A percentile compares a stretch with the other conserved stretches of the same genome.
phyloP scores from a whole-genome alignment of 1,140 invertebrate genomes.

The Hycleus phaleratus region DNA sequence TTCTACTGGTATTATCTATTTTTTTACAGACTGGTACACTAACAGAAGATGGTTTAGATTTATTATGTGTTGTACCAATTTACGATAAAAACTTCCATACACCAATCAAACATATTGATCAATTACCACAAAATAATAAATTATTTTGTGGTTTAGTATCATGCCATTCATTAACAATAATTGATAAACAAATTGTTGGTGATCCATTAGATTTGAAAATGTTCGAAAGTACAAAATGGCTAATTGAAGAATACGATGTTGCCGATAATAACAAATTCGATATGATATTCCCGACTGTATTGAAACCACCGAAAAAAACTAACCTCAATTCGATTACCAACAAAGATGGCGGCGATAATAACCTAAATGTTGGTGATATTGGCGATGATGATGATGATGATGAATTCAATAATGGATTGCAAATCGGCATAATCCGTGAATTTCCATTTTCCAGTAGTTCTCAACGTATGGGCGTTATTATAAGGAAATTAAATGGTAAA shows the following conservation, averaged over 20 bases:
- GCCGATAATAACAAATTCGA: constrained; percentile 68
- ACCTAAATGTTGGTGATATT: background rate
- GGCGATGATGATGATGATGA: too few relatives aligned
- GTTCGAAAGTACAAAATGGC: constrained; percentile 69
- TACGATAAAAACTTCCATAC: constrained; percentile 49
- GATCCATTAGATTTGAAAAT: constrained; percentile 93
- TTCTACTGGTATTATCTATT: constrained; percentile 3
- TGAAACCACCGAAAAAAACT: constrained; percentile 51
- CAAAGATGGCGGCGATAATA: background rate
- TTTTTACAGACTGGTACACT: constrained; percentile 72
- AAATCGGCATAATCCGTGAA: constrained; percentile 79
- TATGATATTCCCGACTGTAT: constrained; percentile 67
- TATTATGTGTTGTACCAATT: constrained; percentile 70
- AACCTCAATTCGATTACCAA: background rate
- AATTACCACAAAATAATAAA: constrained; percentile 45
- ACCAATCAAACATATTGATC: constrained; percentile 47
- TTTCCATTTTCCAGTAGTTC: constrained; percentile 88
- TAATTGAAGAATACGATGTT: constrained; percentile 65
- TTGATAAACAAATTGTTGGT: constrained; percentile 75
- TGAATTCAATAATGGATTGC: constrained; percentile 30
- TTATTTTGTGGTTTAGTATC: constrained; percentile 72
- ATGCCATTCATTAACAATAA: constrained; percentile 82
- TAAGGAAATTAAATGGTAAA: constrained; percentile 57
- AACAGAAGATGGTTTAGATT: constrained; percentile 83
- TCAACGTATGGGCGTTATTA: constrained; percentile 88